Conservation (phyloP, 2,797 vertebrate species). For the Eulemur albifrons region DNA sequence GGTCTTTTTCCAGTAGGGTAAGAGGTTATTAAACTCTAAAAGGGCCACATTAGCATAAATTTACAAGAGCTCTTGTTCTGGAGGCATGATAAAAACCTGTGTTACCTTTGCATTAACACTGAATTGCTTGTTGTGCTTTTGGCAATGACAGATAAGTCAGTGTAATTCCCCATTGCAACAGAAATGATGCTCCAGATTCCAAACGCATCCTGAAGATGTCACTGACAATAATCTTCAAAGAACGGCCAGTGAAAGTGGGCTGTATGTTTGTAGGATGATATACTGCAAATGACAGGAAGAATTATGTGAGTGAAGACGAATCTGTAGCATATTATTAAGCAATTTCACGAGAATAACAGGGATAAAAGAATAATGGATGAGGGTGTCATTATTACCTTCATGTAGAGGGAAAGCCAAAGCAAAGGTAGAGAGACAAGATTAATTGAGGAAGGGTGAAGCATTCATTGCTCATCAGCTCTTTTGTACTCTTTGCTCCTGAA, state of each 20-base stretch:
- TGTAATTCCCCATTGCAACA: conserved; percentile 93
- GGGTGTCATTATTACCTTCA: conserved; percentile 95
- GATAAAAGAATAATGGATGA: conserved; percentile 99
- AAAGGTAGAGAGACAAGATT: conserved; percentile 98
- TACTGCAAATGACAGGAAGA: conserved; percentile 96
- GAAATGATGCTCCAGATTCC: conserved; percentile 90
- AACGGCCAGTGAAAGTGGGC: conserved; percentile 90
- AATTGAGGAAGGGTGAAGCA: conserved; percentile 94
- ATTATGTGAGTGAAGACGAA: conserved; percentile 96
- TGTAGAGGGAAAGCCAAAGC: conserved; percentile 92
- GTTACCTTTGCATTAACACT: conserved; percentile 93
- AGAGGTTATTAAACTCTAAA: conserved; percentile 90
- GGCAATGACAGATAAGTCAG: conserved; percentile 98
- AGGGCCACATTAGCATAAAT: conserved; percentile 95
- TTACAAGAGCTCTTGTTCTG: conserved; percentile 91
- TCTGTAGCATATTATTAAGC: conserved; percentile 99
- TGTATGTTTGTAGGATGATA: conserved; percentile 96
- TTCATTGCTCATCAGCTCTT: conserved; percentile 90
- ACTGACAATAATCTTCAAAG: conserved; percentile 97
- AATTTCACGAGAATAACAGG: conserved; percentile 96
- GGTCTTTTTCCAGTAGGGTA: conserved; percentile 81
- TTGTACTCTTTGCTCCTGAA: conserved; percentile 87
- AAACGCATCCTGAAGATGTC: conserved; percentile 95
- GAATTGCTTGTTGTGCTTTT: conserved; percentile 96
- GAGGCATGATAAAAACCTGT: conserved; percentile 93